Base-by-base conservation (phyloP, 2,888 invertebrate species). In the Euspilapteryx auroguttella region DNA sequence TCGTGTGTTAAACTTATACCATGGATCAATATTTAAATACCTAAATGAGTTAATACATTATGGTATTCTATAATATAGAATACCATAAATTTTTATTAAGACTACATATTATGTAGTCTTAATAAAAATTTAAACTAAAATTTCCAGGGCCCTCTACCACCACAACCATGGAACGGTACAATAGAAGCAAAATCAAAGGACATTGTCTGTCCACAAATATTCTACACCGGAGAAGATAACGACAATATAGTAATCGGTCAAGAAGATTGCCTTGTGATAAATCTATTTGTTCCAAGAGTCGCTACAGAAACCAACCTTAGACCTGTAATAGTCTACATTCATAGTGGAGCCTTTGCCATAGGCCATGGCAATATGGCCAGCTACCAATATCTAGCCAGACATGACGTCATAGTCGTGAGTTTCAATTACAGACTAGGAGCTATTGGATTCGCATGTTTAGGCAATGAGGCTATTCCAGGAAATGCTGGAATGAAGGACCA, bases 401-500 rank as follows among this genome's bases (percentile, higher is more conserved):
- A 83, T 50, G 84, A 85, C 10, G 50, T 87, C 6, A 61, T 88
- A 8, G 81, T 84, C 2, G 78, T 87, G 1, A 82, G 80, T 13
- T 78, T 85, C 15, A 86, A 85, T 45, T 89, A 86, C 45, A 76
- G 89, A 39, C 64, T 83, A 28, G 87, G 87, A 37, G 82, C 86
- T 5, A 78, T 86, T 38, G 89, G 86, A 10, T 87, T 86, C 52
- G 78, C 85, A 12, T 81, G 80, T 36, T 55, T 83, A 26, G 82
- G 81, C 2, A 78, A 65, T 20, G 57, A 69, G 39, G 79, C 79
- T 36, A 80, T 83, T 14, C 82, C 88, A 1, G 94, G 94, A 1
- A 95, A 95, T 54, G 84, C 89, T 35, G 95, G 88, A 0, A 52
- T 95, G 25, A 84, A 87, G 50, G 94, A 95, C 52, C 89, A 94